A percentile compares a stretch with the other conserved stretches of the same genome.
These are phyloP conservation scores for Petrocephalus microphthalmus DNA, from an alignment of 2,113 vertebrate species.

Conservation along the genomic window DNA sequence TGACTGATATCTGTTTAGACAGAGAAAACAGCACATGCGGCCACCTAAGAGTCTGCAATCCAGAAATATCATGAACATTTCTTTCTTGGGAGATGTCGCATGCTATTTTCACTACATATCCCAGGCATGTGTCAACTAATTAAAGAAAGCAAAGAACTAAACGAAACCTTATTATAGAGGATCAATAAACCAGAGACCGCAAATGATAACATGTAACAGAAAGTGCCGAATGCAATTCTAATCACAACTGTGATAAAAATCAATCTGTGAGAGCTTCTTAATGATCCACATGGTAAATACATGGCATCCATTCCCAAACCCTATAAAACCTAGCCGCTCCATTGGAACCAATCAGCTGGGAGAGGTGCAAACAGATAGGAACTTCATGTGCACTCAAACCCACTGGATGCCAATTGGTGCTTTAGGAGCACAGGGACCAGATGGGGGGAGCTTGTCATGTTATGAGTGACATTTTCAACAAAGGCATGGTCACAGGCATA, in stretches of 20 bases:
- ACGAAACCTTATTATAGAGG: not conserved
- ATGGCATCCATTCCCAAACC: not conserved
- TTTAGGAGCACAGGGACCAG: conserved; percentile 32
- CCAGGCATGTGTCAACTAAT: not conserved
- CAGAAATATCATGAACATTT: not conserved
- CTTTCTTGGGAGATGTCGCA: not conserved
- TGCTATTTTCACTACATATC: not conserved
- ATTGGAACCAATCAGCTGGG: not conserved
- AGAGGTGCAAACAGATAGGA: conserved; percentile 7
- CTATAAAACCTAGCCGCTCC: not conserved
- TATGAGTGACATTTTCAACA: conserved; percentile 37
- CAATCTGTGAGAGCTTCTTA: not conserved
- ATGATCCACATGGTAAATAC: not conserved
- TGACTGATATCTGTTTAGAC: conserved; percentile 1
- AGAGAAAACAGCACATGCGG: not conserved
- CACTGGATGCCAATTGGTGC: conserved; percentile 18
- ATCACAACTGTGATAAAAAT: not conserved
- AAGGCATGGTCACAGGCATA: conserved; percentile 25
- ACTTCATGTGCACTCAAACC: conserved; percentile 29
- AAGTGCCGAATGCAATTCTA: not conserved
- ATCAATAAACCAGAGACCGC: not conserved
- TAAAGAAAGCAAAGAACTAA: not conserved
- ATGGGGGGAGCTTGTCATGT: conserved; percentile 28
- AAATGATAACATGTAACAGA: not conserved
- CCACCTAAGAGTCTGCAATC: not conserved